phyloP scores from a whole-genome alignment of 2,888 invertebrate species.

The Coecobrya sp. region DNA sequence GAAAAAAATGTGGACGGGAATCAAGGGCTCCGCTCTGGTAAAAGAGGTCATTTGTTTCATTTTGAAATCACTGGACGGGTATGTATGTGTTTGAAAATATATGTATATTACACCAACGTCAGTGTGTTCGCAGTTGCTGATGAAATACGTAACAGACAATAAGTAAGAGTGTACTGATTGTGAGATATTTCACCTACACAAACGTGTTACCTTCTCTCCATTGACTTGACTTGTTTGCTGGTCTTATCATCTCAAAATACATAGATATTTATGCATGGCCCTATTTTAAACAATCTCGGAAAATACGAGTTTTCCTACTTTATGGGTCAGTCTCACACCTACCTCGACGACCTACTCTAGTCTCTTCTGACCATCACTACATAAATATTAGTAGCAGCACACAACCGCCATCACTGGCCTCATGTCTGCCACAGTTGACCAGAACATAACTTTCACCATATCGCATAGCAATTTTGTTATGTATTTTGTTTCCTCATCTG shows the following conservation, averaged over 20 bases:
- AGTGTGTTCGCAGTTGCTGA: background rate
- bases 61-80: conserved; percentile 47
- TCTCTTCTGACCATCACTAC: conserved; percentile 24
- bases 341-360: conserved; percentile 23
- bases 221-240: conserved; percentile 5
- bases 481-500: conserved; percentile 21
- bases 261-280: background rate
- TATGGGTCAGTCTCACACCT: conserved; percentile 14
- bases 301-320: background rate
- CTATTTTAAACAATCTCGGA: conserved; percentile 40
- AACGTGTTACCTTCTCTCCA: background rate
- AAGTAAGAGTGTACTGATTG: background rate
- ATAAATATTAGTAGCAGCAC: conserved; percentile 22
- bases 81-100: background rate
- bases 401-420: background rate
- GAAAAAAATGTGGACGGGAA: conserved; percentile 35
- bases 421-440: conserved; percentile 33
- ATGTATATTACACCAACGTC: background rate
- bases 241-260: conserved; percentile 22
- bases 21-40: conserved; percentile 22
- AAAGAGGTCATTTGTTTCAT: conserved; percentile 60
- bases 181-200: conserved; percentile 1
- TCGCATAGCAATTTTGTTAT: background rate
- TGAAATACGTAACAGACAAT: conserved; percentile 19
- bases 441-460: conserved; percentile 28